Evolutionary conservation across 2,797 vertebrate genomes (phyloP).

Genomic region (Peromyscus nudipes): DNA sequence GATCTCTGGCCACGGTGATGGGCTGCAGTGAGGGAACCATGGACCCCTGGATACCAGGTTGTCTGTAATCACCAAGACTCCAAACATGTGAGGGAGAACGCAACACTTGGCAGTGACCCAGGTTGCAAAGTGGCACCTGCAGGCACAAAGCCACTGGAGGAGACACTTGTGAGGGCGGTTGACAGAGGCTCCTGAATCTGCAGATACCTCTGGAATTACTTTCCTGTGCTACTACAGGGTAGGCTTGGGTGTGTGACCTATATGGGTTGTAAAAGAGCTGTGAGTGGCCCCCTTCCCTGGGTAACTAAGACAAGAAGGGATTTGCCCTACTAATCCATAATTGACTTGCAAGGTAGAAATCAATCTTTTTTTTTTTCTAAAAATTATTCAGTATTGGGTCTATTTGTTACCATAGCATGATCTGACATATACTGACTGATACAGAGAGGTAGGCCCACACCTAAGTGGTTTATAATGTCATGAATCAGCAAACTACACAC

Average conservation of each 20-base stretch:
- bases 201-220: not conserved
- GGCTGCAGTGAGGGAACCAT: rapidly evolving
- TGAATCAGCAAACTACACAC: not conserved
- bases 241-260: not conserved
- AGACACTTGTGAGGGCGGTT: rapidly evolving
- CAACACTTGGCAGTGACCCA: not conserved
- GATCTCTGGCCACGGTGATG: not conserved
- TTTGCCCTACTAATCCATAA: not conserved
- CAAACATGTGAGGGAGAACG: not conserved
- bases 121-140: not conserved
- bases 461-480: not conserved
- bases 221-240: not conserved
- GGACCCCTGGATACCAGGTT: not conserved
- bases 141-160: not conserved
- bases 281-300: not conserved
- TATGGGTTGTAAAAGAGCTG: not conserved
- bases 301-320: not conserved
- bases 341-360: not conserved
- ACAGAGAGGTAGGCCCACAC: not conserved
- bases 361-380: not conserved
- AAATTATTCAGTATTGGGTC: not conserved
- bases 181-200: not conserved
- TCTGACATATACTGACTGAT: not conserved
- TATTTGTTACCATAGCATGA: not conserved
- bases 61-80: not conserved